Conservation (phyloP, 2,113 vertebrate species). For the Neolamprologus longior region DNA sequence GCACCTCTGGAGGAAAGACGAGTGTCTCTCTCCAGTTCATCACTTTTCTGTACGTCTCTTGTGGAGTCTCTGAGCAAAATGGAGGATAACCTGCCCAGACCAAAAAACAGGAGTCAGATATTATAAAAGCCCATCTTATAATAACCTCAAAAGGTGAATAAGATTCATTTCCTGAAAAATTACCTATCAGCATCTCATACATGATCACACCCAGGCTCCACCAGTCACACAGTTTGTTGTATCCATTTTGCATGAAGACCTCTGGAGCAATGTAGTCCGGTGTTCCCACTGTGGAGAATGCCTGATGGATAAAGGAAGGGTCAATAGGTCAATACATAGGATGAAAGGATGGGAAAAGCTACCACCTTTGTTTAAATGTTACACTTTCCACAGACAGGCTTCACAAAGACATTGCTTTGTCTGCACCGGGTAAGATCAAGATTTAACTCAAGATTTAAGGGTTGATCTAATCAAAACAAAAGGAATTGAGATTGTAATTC, state of each 20-base stretch:
- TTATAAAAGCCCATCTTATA: neutral
- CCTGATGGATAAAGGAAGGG: constrained; percentile 59
- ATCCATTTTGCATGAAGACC: constrained; percentile 95
- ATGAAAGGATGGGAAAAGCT: neutral
- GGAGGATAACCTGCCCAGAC: constrained; percentile 86
- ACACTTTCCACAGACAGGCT: neutral
- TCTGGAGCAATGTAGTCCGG: constrained; percentile 97
- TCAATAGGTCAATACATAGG: neutral
- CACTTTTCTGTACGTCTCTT: constrained; percentile 97
- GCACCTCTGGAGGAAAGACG: constrained; percentile 94
- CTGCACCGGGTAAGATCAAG: neutral
- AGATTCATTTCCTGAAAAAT: neutral
- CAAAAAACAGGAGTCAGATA: neutral
- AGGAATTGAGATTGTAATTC: neutral
- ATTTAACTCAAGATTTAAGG: neutral
- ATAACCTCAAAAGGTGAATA: neutral
- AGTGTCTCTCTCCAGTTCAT: constrained; percentile 99
- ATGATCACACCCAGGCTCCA: constrained; percentile 98
- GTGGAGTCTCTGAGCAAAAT: constrained; percentile 97
- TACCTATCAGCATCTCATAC: constrained; percentile 98
- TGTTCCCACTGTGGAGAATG: constrained; percentile 94
- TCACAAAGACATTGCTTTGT: neutral
- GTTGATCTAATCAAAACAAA: neutral
- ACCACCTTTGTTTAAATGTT: neutral
- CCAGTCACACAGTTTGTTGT: constrained; percentile 98